Conservation (phyloP, 2,888 invertebrate genomes). For the Gibbula magus region DNA sequence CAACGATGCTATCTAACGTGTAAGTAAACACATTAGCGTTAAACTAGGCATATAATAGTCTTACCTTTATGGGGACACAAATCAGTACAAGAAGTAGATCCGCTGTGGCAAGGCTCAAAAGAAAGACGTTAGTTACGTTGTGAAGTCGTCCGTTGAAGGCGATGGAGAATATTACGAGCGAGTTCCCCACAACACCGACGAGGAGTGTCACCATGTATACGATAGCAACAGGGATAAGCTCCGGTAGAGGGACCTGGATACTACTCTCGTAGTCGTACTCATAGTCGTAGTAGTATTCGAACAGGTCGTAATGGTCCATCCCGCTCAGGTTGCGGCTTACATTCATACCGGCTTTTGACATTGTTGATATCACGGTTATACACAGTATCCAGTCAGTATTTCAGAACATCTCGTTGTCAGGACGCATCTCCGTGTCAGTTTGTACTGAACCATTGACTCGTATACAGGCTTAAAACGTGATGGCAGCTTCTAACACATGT, state of each 20-base stretch:
- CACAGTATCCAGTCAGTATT: no score
- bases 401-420: no score
- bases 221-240: constrained; percentile 78
- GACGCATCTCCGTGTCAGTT: no score
- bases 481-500: no score
- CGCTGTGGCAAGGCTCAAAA: constrained; percentile 82
- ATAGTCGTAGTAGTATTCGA: constrained; percentile 40
- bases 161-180: constrained; percentile 79
- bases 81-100: constrained; percentile 82
- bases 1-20: no score
- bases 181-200: constrained; percentile 80
- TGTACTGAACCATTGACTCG: no score
- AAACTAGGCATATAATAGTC: constrained; percentile 33
- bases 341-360: not conserved
- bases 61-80: constrained; percentile 84
- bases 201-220: constrained; percentile 80
- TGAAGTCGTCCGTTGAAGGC: constrained; percentile 78
- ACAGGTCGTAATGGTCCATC: constrained; percentile 10
- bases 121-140: constrained; percentile 81
- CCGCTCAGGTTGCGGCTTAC: constrained; percentile 1
- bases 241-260: constrained; percentile 76
- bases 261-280: constrained; percentile 77
- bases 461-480: no score
- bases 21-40: no score
- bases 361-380: no score